phyloP scores from a whole-genome alignment of 1,140 invertebrate genomes.

The Brachionus rubens region DNA sequence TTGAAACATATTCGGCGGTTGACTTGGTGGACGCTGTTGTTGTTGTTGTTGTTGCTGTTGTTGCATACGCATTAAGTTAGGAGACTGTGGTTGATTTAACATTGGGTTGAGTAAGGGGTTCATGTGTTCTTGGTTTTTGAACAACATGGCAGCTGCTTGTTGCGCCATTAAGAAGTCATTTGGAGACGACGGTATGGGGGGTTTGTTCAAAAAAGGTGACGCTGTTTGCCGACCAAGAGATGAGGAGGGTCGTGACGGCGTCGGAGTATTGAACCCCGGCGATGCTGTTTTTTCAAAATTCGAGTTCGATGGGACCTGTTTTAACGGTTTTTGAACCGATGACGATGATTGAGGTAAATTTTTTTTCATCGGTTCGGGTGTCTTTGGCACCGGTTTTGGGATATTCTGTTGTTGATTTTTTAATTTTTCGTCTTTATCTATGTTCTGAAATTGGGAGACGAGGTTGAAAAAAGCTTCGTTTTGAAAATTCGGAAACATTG shows the following conservation, averaged over 20 bases:
- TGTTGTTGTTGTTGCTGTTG: not conserved
- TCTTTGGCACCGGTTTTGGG: not conserved
- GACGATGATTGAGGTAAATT: not conserved
- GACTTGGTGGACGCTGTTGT: conserved; percentile 18
- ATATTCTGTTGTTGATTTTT: conserved; percentile 9
- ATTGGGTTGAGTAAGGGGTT: not conserved
- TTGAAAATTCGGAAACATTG: not conserved
- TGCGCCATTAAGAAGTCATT: conserved; percentile 4
- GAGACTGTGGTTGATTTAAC: conserved; percentile 25
- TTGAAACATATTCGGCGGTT: not conserved
- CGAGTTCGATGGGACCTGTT: not conserved
- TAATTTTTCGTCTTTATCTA: conserved; percentile 11
- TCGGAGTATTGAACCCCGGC: not conserved
- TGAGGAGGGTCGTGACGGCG: not conserved
- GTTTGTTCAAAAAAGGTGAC: conserved; percentile 21
- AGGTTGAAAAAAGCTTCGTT: conserved; percentile 30
- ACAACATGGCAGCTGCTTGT: conserved; percentile 19
- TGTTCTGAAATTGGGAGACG: conserved; percentile 17
- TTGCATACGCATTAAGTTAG: conserved; percentile 25
- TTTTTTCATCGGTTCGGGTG: not conserved
- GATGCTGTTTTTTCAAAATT: not conserved
- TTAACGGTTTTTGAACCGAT: not conserved
- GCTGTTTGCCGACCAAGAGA: not conserved
- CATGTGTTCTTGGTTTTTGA: not conserved
- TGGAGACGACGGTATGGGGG: not conserved